phyloP scores from a whole-genome alignment of 2,797 vertebrate genomes.

The Betta splendens region DNA sequence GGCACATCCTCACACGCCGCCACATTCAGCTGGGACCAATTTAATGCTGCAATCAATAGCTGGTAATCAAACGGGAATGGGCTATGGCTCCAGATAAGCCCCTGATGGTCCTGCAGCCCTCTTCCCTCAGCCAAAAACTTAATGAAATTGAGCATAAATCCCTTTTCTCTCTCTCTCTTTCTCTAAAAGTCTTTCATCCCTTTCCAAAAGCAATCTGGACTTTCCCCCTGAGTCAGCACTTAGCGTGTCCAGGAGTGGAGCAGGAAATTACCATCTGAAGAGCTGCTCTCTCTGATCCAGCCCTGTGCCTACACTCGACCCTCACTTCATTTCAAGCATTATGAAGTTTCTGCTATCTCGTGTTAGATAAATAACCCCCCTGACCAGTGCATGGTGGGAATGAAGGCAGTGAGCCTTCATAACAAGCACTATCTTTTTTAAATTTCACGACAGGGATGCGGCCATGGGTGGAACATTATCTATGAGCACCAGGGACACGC shows the following conservation, averaged over 20 bases:
- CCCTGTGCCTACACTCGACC: conserved; percentile 22
- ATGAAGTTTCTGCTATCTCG: conserved; percentile 39
- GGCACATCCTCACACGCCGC: conserved; percentile 15
- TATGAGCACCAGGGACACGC: conserved; percentile 9
- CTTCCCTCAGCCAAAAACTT: conserved; percentile 56
- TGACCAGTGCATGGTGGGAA: conserved; percentile 38
- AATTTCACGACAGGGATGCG: conserved; percentile 21
- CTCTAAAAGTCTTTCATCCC: conserved; percentile 57
- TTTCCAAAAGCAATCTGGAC: conserved; percentile 71
- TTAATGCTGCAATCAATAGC: conserved; percentile 62
- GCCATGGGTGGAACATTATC: conserved; percentile 29
- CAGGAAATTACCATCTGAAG: conserved; percentile 62
- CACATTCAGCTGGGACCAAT: conserved; percentile 43
- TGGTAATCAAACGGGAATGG: conserved; percentile 51
- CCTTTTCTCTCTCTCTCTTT: conserved; percentile 13
- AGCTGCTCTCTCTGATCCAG: conserved; percentile 46
- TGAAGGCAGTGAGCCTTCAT: conserved; percentile 19
- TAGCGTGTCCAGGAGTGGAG: conserved; percentile 47
- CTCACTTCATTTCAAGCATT: conserved; percentile 41
- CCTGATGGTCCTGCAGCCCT: conserved; percentile 42
- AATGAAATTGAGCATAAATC: conserved; percentile 70
- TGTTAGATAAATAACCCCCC: conserved; percentile 51
- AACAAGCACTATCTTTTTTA: conserved; percentile 18
- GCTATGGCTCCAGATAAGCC: conserved; percentile 60
- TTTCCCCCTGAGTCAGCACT: conserved; percentile 71